Evolutionary conservation across 1,140 invertebrate species (phyloP).

Genomic region (Anastrepha obliqua): DNA sequence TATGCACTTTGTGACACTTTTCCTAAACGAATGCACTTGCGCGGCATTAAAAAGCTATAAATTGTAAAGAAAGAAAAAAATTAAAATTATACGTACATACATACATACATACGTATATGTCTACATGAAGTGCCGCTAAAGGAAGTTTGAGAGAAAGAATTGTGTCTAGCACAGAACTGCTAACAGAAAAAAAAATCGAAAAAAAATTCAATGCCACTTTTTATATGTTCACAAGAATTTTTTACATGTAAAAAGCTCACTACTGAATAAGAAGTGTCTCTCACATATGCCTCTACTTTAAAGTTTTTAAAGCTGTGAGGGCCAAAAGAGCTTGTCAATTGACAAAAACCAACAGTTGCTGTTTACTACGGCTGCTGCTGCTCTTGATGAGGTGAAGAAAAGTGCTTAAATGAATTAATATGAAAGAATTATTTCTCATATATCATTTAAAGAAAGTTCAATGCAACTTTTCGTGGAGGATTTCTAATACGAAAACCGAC

Average conservation of each 20-base stretch:
- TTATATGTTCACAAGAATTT: neutral
- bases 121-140: neutral
- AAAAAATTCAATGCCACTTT: constrained; percentile 10
- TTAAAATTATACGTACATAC: neutral
- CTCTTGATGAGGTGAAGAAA: constrained; percentile 33
- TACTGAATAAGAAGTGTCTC: neutral
- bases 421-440: neutral
- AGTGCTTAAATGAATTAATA: constrained; percentile 11
- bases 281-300: neutral
- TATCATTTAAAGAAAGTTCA: constrained; percentile 14
- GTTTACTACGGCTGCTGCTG: neutral
- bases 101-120: neutral
- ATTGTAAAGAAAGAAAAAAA: neutral
- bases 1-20: constrained; percentile 9
- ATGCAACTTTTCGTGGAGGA: neutral
- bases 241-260: neutral
- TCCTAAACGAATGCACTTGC: constrained; percentile 1
- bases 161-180: neutral
- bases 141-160: neutral
- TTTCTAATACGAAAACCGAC: neutral
- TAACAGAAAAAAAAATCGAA: neutral
- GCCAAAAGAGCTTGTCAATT: neutral
- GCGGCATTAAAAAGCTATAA: constrained; percentile 30
- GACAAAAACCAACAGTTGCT: neutral
- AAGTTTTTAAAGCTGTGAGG: neutral